Percentiles rank a stretch among this genome's conserved stretches.
These are phyloP conservation scores for Koerneria pararmatus DNA, from an alignment of 2,888 invertebrate species.

Conservation along the genomic window DNA sequence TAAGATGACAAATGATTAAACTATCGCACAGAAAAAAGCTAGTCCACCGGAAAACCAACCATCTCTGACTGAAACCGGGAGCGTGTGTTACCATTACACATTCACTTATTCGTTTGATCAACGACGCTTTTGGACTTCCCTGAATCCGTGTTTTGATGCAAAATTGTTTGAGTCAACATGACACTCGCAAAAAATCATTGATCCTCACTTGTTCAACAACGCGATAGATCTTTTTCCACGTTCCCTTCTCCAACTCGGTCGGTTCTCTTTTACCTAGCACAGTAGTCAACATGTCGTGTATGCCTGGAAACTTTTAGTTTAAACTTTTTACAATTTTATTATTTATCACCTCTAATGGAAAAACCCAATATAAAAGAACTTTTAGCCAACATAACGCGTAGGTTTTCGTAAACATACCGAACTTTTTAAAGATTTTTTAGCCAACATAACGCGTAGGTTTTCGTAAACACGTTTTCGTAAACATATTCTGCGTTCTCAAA, in stretches of 20 bases:
- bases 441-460: neutral
- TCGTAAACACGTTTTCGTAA: too few species aligned
- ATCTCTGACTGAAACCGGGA: too few species aligned
- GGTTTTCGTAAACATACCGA: too few species aligned
- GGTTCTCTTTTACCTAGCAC: conserved; percentile 31
- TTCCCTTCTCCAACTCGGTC: conserved; percentile 39
- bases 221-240: conserved; percentile 54
- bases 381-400: neutral
- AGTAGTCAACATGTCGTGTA: conserved; percentile 42
- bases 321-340: neutral
- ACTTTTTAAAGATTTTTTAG: neutral
- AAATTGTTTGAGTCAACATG: neutral
- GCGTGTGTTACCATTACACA: too few species aligned
- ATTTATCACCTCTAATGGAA: neutral
- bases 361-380: neutral
- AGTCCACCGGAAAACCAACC: too few species aligned
- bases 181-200: neutral
- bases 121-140: too few species aligned
- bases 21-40: too few species aligned
- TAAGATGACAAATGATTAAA: too few species aligned
- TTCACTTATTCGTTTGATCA: too few species aligned
- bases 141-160: neutral
- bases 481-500: too few species aligned
- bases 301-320: conserved; percentile 30
- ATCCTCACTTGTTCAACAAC: conserved; percentile 52